phyloP scores from a whole-genome alignment of 2,113 vertebrate genomes.

The Dasypus novemcinctus region DNA sequence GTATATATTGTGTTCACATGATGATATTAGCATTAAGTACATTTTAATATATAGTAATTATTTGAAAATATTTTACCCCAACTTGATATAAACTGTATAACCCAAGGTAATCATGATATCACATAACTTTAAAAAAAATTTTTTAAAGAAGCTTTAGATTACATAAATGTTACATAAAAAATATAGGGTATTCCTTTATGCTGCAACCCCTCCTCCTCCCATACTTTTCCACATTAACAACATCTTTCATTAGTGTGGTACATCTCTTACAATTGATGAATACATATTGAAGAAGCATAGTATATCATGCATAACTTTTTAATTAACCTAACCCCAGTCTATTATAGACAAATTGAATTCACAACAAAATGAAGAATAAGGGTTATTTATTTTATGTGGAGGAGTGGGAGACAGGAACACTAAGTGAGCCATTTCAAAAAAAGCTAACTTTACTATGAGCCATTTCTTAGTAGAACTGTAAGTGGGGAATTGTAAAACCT shows the following conservation, averaged over 20 bases:
- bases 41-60: conserved; percentile 38
- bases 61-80: not conserved
- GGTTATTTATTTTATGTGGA: not conserved
- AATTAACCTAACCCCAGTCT: not conserved
- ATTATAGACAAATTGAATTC: conserved; percentile 6
- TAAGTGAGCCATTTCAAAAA: not conserved
- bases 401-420: not conserved
- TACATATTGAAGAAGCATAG: too few relatives aligned
- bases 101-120: not conserved
- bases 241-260: too few relatives aligned
- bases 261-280: too few relatives aligned
- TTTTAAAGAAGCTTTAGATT: too few relatives aligned
- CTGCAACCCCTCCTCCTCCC: too few relatives aligned
- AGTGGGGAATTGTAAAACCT: not conserved
- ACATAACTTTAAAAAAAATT: not conserved
- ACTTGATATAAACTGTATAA: not conserved
- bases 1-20: not conserved
- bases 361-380: conserved; percentile 41
- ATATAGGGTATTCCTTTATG: too few relatives aligned
- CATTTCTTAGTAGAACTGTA: not conserved
- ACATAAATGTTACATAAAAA: too few relatives aligned
- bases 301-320: not conserved
- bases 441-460: not conserved
- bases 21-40: not conserved
- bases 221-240: too few relatives aligned